Evolutionary conservation across 2,888 invertebrate genomes (phyloP).

Genomic region (Osedax frankpressi): DNA sequence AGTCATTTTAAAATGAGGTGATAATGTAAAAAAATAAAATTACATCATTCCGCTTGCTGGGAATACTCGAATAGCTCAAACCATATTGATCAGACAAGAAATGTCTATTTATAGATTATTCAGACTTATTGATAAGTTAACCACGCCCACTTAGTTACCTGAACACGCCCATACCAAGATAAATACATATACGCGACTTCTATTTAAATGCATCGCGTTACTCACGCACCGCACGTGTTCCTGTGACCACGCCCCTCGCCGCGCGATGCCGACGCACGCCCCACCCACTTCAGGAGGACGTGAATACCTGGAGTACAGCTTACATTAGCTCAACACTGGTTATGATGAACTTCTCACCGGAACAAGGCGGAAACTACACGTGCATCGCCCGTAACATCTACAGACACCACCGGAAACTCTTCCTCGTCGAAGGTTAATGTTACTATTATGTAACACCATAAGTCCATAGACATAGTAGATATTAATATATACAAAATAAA

Average conservation of each 20-base stretch:
- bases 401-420: slow-evolving; percentile 26
- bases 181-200: slow-evolving; percentile 16
- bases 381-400: slow-evolving; percentile 28
- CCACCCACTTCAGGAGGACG: slow-evolving; percentile 25
- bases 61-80: no score
- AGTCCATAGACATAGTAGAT: no score
- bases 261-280: background rate
- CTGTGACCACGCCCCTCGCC: background rate
- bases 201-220: background rate
- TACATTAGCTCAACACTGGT: slow-evolving; percentile 29
- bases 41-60: no score
- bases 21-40: no score
- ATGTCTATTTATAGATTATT: no score
- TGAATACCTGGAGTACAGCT: slow-evolving; percentile 26
- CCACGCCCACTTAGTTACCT: no score
- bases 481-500: no score
- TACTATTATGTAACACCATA: background rate
- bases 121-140: no score
- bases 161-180: no score
- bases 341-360: slow-evolving; percentile 27
- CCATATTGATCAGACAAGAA: no score
- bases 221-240: background rate
- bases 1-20: no score
- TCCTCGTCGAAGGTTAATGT: slow-evolving; percentile 25
- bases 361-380: slow-evolving; percentile 28